phyloP scores from a whole-genome alignment of 2,888 invertebrate genomes.

The Seira sanloemensis region DNA sequence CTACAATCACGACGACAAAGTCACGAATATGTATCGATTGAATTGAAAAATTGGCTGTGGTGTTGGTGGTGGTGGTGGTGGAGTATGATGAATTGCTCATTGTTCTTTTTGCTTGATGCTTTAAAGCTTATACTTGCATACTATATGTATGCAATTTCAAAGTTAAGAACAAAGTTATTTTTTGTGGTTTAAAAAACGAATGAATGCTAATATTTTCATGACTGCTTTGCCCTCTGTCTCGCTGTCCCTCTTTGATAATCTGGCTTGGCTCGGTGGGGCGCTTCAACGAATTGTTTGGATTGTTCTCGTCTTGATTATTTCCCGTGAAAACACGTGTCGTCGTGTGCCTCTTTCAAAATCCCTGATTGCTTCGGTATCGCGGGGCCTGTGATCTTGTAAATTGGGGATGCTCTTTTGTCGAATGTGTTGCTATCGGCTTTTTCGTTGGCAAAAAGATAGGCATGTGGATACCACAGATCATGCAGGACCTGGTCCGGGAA shows the following conservation, averaged over 20 bases:
- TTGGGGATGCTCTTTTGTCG: too few species aligned
- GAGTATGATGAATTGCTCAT: slow-evolving; percentile 56
- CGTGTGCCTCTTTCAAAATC: background rate
- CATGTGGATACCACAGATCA: slow-evolving; percentile 78
- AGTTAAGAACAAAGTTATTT: background rate
- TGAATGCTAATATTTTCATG: background rate
- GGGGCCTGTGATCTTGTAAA: background rate
- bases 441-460: slow-evolving; percentile 74
- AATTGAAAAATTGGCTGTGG: slow-evolving; percentile 14
- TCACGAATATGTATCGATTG: slow-evolving; percentile 20
- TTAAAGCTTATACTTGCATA: too few species aligned
- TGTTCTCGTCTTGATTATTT: background rate
- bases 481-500: slow-evolving; percentile 91
- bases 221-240: background rate
- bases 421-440: background rate
- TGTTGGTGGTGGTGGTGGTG: slow-evolving; percentile 1
- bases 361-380: background rate
- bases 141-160: too few species aligned
- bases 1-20: background rate
- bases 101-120: slow-evolving; percentile 46
- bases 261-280: background rate
- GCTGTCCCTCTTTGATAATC: background rate
- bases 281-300: background rate
- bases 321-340: background rate
- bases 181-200: background rate